A percentile compares a stretch with the other conserved stretches of the same genome.
Conservation (phyloP, 2,113 vertebrate species). For the Rhombomys opimus region DNA sequence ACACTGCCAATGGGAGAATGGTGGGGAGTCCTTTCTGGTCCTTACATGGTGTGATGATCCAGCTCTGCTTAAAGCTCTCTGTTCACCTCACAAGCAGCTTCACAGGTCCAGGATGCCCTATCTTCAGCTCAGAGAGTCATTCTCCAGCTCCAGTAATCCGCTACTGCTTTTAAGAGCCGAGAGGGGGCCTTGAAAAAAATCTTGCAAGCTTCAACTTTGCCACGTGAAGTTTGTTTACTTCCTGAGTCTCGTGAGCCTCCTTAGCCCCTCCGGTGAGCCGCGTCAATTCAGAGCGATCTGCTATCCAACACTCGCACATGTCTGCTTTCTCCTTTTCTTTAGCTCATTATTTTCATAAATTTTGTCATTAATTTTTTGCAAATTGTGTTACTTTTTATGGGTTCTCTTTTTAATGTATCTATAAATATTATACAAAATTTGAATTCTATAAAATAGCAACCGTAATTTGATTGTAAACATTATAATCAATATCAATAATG, state of each 20-base stretch:
- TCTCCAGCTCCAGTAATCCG: background rate
- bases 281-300: background rate
- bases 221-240: background rate
- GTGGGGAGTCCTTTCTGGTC: background rate
- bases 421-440: conserved; percentile 18
- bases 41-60: background rate
- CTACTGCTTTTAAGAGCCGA: background rate
- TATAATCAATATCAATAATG: conserved; percentile 15
- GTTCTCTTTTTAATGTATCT: background rate
- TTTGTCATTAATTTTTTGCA: background rate
- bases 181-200: background rate
- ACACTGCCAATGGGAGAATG: background rate
- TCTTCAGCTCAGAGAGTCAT: background rate
- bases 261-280: too few species aligned
- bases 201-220: background rate
- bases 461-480: conserved; percentile 19
- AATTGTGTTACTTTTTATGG: background rate
- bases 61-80: background rate
- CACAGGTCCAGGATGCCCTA: background rate
- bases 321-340: background rate
- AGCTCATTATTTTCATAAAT: background rate
- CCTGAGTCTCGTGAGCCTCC: background rate
- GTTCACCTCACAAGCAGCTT: background rate
- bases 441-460: conserved; percentile 23
- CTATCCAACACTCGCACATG: background rate